These are phyloP conservation scores for Crocidura indochinensis DNA, from an alignment of 2,797 vertebrate species.

Conservation along the genomic window DNA sequence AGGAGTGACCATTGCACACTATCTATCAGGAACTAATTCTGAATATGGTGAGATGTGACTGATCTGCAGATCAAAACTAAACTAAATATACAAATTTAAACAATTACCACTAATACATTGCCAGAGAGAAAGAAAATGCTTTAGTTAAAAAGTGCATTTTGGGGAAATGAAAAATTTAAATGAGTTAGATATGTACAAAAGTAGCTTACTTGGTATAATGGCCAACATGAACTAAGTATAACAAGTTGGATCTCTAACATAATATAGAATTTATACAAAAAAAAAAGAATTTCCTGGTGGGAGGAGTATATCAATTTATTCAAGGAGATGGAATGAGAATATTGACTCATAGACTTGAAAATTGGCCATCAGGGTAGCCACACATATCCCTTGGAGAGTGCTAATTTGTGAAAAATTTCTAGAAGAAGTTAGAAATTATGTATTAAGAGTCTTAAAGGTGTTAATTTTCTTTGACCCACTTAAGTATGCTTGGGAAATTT, in stretches of 20 bases:
- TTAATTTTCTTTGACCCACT: slow-evolving; percentile 50
- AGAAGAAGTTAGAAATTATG: neutral
- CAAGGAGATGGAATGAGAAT: neutral
- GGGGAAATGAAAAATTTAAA: neutral
- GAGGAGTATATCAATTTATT: neutral
- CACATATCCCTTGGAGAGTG: neutral
- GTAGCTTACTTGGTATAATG: neutral
- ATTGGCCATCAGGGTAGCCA: neutral
- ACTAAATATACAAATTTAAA: slow-evolving; percentile 33
- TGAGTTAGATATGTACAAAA: neutral
- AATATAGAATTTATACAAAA: neutral
- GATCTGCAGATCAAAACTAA: too few relatives aligned
- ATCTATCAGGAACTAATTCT: too few relatives aligned
- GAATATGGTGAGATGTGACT: too few relatives aligned
- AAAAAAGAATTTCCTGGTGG: neutral
- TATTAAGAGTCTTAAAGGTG: neutral
- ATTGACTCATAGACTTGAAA: slow-evolving; percentile 26
- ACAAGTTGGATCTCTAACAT: neutral
- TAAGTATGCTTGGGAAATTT: neutral
- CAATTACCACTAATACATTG: neutral
- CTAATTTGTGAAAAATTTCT: slow-evolving; percentile 9
- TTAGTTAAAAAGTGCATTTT: neutral
- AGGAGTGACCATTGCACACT: too few relatives aligned
- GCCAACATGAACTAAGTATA: neutral
- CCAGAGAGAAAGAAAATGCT: neutral